Conservation (phyloP, 2,113 vertebrate species). For the Bothrops jararaca region DNA sequence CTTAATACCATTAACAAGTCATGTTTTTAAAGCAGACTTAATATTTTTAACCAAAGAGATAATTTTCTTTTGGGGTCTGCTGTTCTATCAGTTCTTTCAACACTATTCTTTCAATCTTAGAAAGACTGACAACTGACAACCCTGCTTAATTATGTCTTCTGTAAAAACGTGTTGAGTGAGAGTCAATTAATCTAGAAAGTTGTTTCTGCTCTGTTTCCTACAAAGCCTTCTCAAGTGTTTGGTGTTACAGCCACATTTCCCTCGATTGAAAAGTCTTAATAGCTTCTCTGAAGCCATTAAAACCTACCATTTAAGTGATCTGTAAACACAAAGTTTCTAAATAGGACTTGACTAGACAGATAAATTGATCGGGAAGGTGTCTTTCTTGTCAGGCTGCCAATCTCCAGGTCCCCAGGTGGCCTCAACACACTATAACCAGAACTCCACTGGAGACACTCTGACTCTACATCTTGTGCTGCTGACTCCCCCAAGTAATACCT, state of each 20-base stretch:
- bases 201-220: conserved; percentile 8
- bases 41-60: not conserved
- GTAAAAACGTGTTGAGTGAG: conserved; percentile 2
- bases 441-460: not conserved
- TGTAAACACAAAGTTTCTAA: conserved; percentile 14
- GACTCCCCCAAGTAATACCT: not conserved
- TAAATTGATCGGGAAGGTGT: not conserved
- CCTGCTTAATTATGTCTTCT: conserved; percentile 19
- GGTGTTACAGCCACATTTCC: conserved; percentile 3
- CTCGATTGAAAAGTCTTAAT: conserved; percentile 21
- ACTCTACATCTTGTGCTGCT: not conserved
- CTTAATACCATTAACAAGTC: not conserved
- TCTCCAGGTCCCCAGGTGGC: not conserved
- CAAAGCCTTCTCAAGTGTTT: conserved; percentile 20
- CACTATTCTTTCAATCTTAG: not conserved
- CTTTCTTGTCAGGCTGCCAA: not conserved
- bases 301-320: conserved; percentile 7
- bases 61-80: not conserved
- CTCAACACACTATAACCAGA: not conserved
- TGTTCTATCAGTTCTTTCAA: not conserved
- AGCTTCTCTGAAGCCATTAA: conserved; percentile 27
- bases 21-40: not conserved
- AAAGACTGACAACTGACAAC: not conserved
- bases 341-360: conserved; percentile 22
- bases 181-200: conserved; percentile 26